Evolutionary conservation across 2,888 invertebrate species (phyloP).

Genomic region (Drosophila rellima): DNA sequence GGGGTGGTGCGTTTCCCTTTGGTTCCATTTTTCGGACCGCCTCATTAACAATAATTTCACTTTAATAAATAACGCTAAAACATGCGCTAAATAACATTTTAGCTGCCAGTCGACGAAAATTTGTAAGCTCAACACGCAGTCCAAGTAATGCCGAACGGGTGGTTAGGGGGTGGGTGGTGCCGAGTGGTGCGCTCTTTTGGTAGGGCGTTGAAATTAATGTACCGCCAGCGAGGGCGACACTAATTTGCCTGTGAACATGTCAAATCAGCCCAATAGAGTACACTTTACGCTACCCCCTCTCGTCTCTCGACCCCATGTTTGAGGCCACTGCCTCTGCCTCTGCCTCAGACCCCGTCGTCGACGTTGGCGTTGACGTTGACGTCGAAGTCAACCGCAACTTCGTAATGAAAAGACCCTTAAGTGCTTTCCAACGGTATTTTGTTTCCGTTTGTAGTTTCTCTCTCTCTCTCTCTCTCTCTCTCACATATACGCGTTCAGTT

Average conservation of each 20-base stretch:
- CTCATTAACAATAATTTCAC: conserved; percentile 82
- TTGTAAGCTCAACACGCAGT: conserved; percentile 67
- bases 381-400: conserved; percentile 8
- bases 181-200: not conserved
- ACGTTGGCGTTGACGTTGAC: conserved; percentile 13
- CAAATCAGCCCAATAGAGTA: conserved; percentile 77
- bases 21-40: conserved; percentile 23
- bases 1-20: not conserved
- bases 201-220: conserved; percentile 75
- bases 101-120: conserved; percentile 60
- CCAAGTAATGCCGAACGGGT: not conserved
- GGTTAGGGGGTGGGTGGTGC: not conserved
- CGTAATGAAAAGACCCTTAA: conserved; percentile 84
- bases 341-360: conserved; percentile 17
- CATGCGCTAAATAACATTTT: conserved; percentile 82
- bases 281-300: conserved; percentile 68
- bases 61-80: conserved; percentile 81
- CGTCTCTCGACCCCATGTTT: not conserved
- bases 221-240: conserved; percentile 73
- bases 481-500: conserved; percentile 3
- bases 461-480: conserved; percentile 35
- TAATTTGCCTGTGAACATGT: conserved; percentile 83
- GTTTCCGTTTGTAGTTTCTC: conserved; percentile 82
- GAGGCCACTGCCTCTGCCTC: not conserved
- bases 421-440: conserved; percentile 84